Conservation (phyloP, 2,888 invertebrate genomes). For the Neelides folsomi region DNA sequence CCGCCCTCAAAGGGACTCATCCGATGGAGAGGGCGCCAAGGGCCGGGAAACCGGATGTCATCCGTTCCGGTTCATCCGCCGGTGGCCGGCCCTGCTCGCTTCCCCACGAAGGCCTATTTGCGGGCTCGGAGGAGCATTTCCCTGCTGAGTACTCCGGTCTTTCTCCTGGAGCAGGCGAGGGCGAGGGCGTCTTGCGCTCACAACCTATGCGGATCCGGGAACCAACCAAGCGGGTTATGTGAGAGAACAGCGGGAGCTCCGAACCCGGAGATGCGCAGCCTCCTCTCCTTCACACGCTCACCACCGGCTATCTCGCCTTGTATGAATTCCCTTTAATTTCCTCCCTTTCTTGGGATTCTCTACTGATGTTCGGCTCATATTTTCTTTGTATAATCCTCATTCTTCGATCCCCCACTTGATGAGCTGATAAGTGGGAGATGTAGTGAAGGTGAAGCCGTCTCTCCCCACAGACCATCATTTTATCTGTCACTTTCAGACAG, state of each 20-base stretch:
- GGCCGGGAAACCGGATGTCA: background rate
- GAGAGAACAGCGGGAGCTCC: constrained; percentile 15
- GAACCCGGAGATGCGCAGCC: constrained; percentile 7
- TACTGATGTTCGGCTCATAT: no score
- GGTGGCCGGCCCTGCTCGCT: background rate
- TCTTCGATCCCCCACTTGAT: no score
- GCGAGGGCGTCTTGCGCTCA: constrained; percentile 8
- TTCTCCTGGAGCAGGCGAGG: background rate
- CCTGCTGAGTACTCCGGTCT: constrained; percentile 10
- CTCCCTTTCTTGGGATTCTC: no score
- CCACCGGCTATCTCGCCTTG: background rate
- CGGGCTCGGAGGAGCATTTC: constrained; percentile 4
- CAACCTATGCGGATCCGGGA: constrained; percentile 7
- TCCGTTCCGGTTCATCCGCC: background rate
- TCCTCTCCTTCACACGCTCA: background rate
- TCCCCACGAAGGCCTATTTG: constrained; percentile 8
- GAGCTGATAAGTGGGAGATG: no score
- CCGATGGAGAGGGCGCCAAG: background rate
- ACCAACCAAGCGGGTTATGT: no score
- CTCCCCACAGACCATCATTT: no score
- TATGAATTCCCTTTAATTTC: no score
- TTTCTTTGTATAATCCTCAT: no score
- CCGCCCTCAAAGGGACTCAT: background rate
- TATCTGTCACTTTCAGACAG: no score
- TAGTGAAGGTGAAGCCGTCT: no score